Evolutionary conservation across 2,797 vertebrate species (phyloP).

Genomic region (Acanthurus lineatus): DNA sequence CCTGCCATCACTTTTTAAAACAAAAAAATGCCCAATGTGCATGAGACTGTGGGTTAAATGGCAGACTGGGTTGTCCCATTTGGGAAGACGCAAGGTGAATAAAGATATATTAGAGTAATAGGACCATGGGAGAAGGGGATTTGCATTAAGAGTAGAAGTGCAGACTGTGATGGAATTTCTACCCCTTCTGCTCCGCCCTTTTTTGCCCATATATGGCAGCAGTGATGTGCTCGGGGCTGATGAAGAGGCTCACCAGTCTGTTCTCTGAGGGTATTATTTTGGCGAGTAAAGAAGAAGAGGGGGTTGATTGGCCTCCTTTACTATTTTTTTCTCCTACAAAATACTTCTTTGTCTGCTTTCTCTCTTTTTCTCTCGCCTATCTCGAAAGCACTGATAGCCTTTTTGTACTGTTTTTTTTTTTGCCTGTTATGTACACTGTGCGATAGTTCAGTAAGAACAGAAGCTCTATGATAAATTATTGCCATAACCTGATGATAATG

Average conservation of each 20-base stretch:
- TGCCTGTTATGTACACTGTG: conserved; percentile 16
- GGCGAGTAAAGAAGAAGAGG: conserved; percentile 29
- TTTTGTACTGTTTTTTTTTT: conserved; percentile 27
- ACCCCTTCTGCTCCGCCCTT: conserved; percentile 37
- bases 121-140: conserved; percentile 43
- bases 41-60: conserved; percentile 41
- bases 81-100: conserved; percentile 49
- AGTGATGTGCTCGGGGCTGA: conserved; percentile 54
- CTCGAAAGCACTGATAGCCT: conserved; percentile 22
- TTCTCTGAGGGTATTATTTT: conserved; percentile 59
- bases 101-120: conserved; percentile 47
- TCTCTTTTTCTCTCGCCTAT: conserved; percentile 23
- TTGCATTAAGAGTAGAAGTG: conserved; percentile 52
- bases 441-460: background rate
- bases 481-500: conserved; percentile 17
- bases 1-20: conserved; percentile 6
- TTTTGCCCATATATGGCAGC: conserved; percentile 54
- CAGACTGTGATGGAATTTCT: conserved; percentile 67
- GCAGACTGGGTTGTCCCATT: conserved; percentile 26
- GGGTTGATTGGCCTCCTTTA: conserved; percentile 66
- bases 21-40: conserved; percentile 24
- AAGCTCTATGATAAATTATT: conserved; percentile 23
- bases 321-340: conserved; percentile 32
- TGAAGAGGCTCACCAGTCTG: conserved; percentile 60
- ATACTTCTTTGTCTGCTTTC: conserved; percentile 54